A percentile compares a stretch with the other conserved stretches of the same genome.
Evolutionary conservation across 2,888 invertebrate species (phyloP).

Genomic region (Andrena bicolor): DNA sequence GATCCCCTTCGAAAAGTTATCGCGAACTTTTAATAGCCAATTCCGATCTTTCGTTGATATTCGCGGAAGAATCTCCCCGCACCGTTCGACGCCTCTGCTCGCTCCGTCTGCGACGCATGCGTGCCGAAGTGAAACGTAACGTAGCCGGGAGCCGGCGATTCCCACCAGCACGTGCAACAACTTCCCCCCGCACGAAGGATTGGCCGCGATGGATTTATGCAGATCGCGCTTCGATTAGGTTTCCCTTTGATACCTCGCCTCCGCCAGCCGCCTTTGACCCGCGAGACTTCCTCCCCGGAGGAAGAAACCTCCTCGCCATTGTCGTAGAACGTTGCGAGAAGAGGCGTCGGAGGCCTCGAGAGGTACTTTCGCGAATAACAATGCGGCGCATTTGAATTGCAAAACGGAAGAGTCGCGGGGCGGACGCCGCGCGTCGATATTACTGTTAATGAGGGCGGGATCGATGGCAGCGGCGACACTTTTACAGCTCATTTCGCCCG

Average conservation of each 20-base stretch:
- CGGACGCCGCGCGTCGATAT: no score
- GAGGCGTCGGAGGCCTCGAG: background rate
- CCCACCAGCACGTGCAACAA: conserved; percentile 13
- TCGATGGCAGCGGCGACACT: background rate
- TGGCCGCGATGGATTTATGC: conserved; percentile 46
- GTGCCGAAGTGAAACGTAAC: conserved; percentile 10
- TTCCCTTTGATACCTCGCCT: conserved; percentile 42
- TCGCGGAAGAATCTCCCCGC: conserved; percentile 40
- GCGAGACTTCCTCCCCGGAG: background rate
- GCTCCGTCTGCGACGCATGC: conserved; percentile 9
- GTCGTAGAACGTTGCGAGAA: conserved; percentile 1
- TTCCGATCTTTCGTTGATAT: conserved; percentile 65
- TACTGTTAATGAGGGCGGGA: background rate
- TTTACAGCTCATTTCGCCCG: background rate
- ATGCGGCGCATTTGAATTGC: no score
- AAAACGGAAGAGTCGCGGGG: no score
- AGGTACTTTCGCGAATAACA: no score
- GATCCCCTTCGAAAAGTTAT: conserved; percentile 52
- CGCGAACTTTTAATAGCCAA: conserved; percentile 63
- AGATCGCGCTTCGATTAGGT: conserved; percentile 48
- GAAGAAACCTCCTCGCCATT: conserved; percentile 9
- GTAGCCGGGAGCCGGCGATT: conserved; percentile 3
- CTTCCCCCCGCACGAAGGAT: background rate
- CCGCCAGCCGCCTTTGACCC: background rate
- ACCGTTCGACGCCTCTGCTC: background rate